Evolutionary conservation across 2,888 invertebrate genomes (phyloP), one percentile per base, ranked within the genome.

Genomic region (Diarsia dahlii): DNA sequence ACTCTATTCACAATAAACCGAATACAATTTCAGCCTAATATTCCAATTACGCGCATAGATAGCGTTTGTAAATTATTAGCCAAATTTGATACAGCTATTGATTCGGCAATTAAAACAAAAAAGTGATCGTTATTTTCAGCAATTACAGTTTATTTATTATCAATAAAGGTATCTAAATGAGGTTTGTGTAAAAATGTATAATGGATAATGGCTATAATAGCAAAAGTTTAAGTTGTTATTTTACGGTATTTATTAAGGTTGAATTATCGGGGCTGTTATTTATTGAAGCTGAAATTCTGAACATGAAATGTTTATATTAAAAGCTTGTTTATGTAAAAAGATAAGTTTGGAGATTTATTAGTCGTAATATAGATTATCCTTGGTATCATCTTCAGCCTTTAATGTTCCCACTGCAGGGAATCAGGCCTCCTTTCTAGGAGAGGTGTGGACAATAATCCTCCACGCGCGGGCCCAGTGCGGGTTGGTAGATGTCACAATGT

Each of bases 61-160:
- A 71, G 3, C 34, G 46, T 2, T 46, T 28, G n/a, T 67, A 71
- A 64, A 78, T 80, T 65, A 72, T 68, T 68, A n/a, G 12, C n/a
- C 6, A 34, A 64, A 68, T 52, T 23, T 71, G 54, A 71, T 56
- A 82, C 15, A 23, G 67, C 15, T 80, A 81, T 84, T 71, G 58
- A 68, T 80, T 74, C 15, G 20, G 52, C 69, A 46, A 71, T 71
- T 85, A 71, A 73, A 84, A 80, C 50, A 65, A 71, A 58, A 85
- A 73, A 67, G 45, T 39, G 23, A 6, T 46, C 67, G 72, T 77
- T 85, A 68, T 65, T 46, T 70, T 71, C 23, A 18, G 76, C 56
- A 74, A 77, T 83, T 73, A 58, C 58, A 48, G 3, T 77, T 73
- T 74, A 81, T 83, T 83, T 83, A 83, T 73, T 71, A 74, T 46